Conservation (phyloP, 2,797 vertebrate genomes). For the Enteromius thamalakanensis region DNA sequence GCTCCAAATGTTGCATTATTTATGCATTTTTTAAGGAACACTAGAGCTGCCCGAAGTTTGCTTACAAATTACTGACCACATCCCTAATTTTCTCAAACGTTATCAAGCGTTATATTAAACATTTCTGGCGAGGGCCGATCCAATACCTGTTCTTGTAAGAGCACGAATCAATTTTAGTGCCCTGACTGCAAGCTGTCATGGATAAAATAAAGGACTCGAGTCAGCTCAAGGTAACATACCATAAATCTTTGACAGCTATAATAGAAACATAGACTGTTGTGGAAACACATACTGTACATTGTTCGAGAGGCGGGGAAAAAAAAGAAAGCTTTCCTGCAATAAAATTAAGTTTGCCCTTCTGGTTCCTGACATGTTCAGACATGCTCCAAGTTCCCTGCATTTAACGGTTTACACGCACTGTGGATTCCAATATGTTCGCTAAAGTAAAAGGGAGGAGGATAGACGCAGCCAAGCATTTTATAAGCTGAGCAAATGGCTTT, state of each 20-base stretch:
- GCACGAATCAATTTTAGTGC: conserved; percentile 38
- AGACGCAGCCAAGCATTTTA: conserved; percentile 65
- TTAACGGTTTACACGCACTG: conserved; percentile 62
- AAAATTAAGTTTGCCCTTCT: conserved; percentile 62
- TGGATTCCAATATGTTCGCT: conserved; percentile 59
- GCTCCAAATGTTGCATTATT: not conserved
- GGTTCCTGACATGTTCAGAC: conserved; percentile 60
- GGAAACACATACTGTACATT: conserved; percentile 31
- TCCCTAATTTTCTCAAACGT: conserved; percentile 14
- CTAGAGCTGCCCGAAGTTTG: not conserved
- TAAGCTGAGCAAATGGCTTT: conserved; percentile 61
- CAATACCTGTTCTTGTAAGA: conserved; percentile 36
- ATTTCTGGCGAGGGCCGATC: conserved; percentile 16
- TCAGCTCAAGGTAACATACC: conserved; percentile 50
- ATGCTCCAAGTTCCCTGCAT: conserved; percentile 54
- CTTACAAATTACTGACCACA: conserved; percentile 9
- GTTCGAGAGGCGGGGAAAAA: not conserved
- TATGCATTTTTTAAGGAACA: not conserved
- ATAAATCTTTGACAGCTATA: conserved; percentile 51
- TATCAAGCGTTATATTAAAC: conserved; percentile 24
- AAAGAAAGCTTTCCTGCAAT: conserved; percentile 56
- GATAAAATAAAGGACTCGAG: conserved; percentile 49
- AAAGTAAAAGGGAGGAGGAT: conserved; percentile 46
- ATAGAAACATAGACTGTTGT: conserved; percentile 38
- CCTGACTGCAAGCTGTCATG: conserved; percentile 41